These are phyloP conservation scores for Eurypyga helias DNA, from an alignment of 2,113 vertebrate species.

Conservation along the genomic window DNA sequence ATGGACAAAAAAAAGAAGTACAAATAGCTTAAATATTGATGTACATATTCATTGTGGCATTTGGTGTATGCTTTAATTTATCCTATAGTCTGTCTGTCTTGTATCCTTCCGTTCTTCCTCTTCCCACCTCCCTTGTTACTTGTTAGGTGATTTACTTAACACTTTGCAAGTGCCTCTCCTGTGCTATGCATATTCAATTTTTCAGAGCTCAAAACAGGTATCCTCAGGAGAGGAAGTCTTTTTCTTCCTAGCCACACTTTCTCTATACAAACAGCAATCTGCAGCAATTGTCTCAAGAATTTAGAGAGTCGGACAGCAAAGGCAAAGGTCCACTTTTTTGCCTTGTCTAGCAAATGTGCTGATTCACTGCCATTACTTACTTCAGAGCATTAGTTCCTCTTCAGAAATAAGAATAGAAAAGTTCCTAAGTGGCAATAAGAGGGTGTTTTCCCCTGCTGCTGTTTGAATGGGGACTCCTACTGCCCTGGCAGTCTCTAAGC, in stretches of 20 bases:
- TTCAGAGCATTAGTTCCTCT: not conserved
- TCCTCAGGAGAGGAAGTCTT: conserved; percentile 44
- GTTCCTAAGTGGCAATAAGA: not conserved
- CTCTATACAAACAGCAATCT: conserved; percentile 29
- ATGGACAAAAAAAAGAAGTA: not conserved
- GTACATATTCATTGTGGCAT: not conserved
- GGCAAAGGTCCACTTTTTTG: not conserved
- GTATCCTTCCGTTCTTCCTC: conserved; percentile 30
- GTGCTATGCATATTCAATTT: conserved; percentile 56
- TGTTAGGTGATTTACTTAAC: conserved; percentile 60
- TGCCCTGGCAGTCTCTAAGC: not conserved
- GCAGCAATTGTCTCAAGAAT: conserved; percentile 40
- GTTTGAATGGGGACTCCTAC: not conserved
- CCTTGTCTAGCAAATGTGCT: conserved; percentile 4
- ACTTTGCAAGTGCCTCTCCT: conserved; percentile 39
- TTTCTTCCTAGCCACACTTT: conserved; percentile 13
- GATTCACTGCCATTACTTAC: not conserved
- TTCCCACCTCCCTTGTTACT: conserved; percentile 45
- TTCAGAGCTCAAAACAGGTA: conserved; percentile 41
- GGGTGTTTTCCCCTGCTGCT: not conserved
- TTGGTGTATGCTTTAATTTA: conserved; percentile 4
- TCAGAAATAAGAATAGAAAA: not conserved
- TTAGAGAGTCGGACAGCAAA: conserved; percentile 8
- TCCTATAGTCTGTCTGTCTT: conserved; percentile 9
- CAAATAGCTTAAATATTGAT: not conserved